Percentiles rank a stretch among this genome's conserved stretches.
Evolutionary conservation across 2,113 vertebrate genomes (phyloP).

Genomic region (Egretta garzetta): DNA sequence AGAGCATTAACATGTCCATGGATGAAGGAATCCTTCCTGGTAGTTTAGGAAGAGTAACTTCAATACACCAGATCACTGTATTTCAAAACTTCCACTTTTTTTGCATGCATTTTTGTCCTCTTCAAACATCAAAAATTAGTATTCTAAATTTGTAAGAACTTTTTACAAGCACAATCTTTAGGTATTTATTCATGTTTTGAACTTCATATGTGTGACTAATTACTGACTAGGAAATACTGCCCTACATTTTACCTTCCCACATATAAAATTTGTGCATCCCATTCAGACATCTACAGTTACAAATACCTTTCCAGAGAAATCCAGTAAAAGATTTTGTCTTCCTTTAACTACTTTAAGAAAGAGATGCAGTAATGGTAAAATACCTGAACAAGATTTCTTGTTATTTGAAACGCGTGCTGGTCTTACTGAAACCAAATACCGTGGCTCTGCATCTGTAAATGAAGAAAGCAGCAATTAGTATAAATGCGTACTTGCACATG

Average conservation of each 20-base stretch:
- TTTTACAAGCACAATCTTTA: neutral
- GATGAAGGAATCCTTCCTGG: neutral
- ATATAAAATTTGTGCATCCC: neutral
- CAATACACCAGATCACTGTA: neutral
- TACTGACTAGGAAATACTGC: neutral
- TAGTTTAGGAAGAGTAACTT: neutral
- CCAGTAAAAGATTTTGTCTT: neutral
- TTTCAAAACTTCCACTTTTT: neutral
- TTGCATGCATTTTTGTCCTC: neutral
- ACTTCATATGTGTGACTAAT: neutral
- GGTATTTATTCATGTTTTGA: neutral
- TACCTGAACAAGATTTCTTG: conserved; percentile 94
- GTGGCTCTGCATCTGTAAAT: conserved; percentile 91
- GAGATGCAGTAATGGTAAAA: neutral
- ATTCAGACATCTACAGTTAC: neutral
- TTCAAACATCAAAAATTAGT: neutral
- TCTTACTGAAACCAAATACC: conserved; percentile 91
- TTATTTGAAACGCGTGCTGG: conserved; percentile 82
- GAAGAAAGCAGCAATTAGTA: neutral
- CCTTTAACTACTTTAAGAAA: neutral
- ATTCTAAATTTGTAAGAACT: neutral
- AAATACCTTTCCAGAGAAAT: neutral
- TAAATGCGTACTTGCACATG: neutral
- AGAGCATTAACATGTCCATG: neutral
- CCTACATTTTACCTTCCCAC: neutral